Evolutionary conservation across 2,113 vertebrate species (phyloP), one percentile per base, ranked within the genome.

Genomic region (Chaetodon auriga): DNA sequence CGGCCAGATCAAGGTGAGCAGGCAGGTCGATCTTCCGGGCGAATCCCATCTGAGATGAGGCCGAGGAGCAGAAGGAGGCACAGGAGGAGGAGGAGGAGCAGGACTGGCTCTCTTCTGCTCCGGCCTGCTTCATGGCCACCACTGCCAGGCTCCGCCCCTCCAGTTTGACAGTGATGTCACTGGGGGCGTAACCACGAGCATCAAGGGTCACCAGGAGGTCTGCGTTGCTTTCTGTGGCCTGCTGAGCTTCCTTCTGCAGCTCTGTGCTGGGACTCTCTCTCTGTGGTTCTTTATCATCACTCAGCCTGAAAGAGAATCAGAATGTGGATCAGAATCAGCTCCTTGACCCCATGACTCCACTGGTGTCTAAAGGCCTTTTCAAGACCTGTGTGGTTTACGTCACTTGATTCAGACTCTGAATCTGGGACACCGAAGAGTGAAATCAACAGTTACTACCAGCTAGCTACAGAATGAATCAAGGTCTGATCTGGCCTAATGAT

Each of bases 151-250:
- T 84, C 5, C 93, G 75, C 0, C 95, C 95, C 38, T 94, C 91
- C 78, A 96, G 88, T 30, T 94, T 95, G 55, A 96, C 93, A 0
- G 88, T 93, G 90, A 95, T 94, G 86, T 95, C 94, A 23, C 66
- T 86, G 2, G 95, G 94, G 45, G 93, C 90, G 36, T 94, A 95
- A 51, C 95, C 95, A 0, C 90, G 93, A 51, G 92, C 91, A 21
- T 95, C 94, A 7, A 96, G 84, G 66, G 91, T 93, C 80, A 95
- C 88, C 55, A 94, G 82, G 69, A 94, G 85, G 74, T 93, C 88
- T 0, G 78, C n/a, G 4, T 82, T 89, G 53, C 75, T 73, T 13
- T 85, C 80, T 11, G 76, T 14, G 63, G n/a, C 23, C 75, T 36
- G 48, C 45, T 80, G 68, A 14, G 58, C 25, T 18, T 66, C 60